Conservation (phyloP, 1,140 invertebrate genomes). For the Adelges cooleyi region DNA sequence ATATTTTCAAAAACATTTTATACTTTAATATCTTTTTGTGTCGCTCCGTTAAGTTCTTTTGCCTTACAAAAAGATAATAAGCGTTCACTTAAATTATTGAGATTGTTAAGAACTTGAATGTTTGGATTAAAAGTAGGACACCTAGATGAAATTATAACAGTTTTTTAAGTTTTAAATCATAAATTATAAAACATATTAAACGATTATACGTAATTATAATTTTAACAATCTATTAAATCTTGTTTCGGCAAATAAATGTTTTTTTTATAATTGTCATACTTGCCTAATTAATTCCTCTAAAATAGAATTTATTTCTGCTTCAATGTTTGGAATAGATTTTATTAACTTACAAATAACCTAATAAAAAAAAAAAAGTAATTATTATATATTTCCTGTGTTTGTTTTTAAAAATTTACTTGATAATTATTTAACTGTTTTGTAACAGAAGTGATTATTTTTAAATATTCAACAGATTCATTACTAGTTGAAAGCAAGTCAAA, state of each 20-base stretch:
- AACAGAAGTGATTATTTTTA: slow-evolving; percentile 20
- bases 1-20: neutral
- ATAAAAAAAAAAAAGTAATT: no score
- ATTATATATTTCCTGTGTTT: neutral
- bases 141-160: no score
- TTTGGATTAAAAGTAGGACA: neutral
- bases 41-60: neutral
- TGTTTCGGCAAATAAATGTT: no score
- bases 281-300: neutral
- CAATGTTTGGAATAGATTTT: neutral
- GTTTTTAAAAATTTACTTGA: slow-evolving; percentile 8
- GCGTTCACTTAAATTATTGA: neutral
- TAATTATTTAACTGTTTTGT: slow-evolving; percentile 25
- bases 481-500: neutral
- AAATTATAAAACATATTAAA: no score
- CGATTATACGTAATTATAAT: no score
- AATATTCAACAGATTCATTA: slow-evolving; percentile 13
- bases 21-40: slow-evolving; percentile 13
- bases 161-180: no score
- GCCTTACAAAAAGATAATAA: neutral
- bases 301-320: neutral
- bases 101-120: neutral
- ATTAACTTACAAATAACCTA: slow-evolving; percentile 17
- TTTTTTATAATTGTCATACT: neutral
- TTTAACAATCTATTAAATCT: no score